Conservation (phyloP, 30 jellyfish, hydroid and myxozoan genomes). For the Mastigias papua region DNA sequence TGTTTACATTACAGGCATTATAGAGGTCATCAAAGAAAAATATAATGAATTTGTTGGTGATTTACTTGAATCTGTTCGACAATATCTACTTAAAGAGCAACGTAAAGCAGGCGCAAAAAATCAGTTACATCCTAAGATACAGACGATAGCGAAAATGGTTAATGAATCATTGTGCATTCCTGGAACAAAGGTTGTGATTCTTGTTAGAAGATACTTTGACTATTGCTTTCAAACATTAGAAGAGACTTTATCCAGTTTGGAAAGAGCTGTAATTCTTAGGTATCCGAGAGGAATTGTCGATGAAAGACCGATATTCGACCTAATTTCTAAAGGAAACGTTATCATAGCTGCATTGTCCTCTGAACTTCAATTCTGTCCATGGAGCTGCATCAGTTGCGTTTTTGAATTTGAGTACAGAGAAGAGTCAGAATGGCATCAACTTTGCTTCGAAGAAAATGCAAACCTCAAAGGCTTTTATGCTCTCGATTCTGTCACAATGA, state of each 20-base stretch:
- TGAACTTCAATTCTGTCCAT: conserved; percentile 82
- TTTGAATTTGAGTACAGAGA: conserved; percentile 70
- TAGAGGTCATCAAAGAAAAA: conserved; percentile 65
- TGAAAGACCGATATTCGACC: conserved; percentile 37
- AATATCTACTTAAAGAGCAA: conserved; percentile 65
- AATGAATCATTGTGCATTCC: conserved; percentile 26
- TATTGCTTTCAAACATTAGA: conserved; percentile 46
- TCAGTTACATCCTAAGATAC: conserved; percentile 71
- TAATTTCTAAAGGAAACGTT: conserved; percentile 71
- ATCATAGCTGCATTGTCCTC: conserved; percentile 72
- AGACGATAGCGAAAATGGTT: conserved; percentile 29
- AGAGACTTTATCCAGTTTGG: conserved; percentile 34
- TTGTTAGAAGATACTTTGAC: conserved; percentile 70
- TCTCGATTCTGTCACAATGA: conserved; percentile 8
- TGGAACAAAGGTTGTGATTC: conserved; percentile 54
- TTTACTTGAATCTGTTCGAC: conserved; percentile 67
- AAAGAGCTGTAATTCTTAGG: conserved; percentile 31
- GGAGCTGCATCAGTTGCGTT: conserved; percentile 75
- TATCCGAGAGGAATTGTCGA: conserved; percentile 77
- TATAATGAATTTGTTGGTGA: conserved; percentile 51
- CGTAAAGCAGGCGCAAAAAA: conserved; percentile 33
- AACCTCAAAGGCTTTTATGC: conserved; percentile 62
- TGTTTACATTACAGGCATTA: too few relatives aligned
- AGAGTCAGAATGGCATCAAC: conserved; percentile 75
- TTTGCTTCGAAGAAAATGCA: conserved; percentile 67